Evolutionary conservation across 2,797 vertebrate species (phyloP), one percentile per base, ranked within the genome.

Genomic region (Mionectes olivaceus): DNA sequence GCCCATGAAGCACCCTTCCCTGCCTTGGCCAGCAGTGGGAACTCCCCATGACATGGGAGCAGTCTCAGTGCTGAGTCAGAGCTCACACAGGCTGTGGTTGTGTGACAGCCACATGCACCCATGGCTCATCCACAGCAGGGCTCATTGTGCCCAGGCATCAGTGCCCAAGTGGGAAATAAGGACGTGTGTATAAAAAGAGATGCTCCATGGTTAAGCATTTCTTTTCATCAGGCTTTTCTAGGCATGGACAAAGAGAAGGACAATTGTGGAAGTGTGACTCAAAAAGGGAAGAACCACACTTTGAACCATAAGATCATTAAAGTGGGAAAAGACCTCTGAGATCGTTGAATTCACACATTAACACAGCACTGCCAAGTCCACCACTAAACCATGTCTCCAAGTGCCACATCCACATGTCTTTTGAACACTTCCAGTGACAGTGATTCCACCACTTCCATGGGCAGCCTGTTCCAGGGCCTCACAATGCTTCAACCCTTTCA

Each of bases 171-270:
- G 18, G 23, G 33, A 30, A 27, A 13, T 0, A 8, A 35, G 19
- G 32, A 35, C 0, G 0, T 0, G 7, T 10, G 6, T 1, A 5
- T 5, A 7, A 39, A 33, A 37, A 44, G 19, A 22, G 10, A 13
- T 19, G 8, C 19, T 19, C 41, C 11, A 2, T 0, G 28, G 7
- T 37, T 9, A 9, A 68, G 7, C 6, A 1, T 12, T 56, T 24
- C 1, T 21, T 49, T 67, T 60, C 9, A 2, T 17, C 32, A 28
- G 59, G 60, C 5, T 47, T 49, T 67, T 33, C 87, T 6, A 37
- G 41, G 13, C 3, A 11, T 7, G 21, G 74, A 37, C 7, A 7
- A 9, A 17, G 28, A 41, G 17, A 23, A 56, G 44, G 27, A 16
- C 23, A 5, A 8, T 1, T 17, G 17, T 2, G 44, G 12, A 22